Evolutionary conservation across 1,140 invertebrate species (phyloP), one percentile per base, ranked within the genome.

Genomic region (Phthorimaea operculella): DNA sequence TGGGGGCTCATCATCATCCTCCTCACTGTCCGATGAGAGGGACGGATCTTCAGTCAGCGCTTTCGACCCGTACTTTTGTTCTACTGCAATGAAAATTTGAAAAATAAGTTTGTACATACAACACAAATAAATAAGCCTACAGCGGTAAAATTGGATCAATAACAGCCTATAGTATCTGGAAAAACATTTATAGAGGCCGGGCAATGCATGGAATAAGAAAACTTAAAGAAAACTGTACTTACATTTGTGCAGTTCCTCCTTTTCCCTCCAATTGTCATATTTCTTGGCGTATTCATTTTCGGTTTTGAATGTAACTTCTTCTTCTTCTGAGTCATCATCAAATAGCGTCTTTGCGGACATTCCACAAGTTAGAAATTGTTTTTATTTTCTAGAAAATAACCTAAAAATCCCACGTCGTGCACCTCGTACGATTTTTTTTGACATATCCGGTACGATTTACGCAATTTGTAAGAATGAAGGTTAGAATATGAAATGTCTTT

Each of bases 241-340:
- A 96, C 95, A 85, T 89, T 94, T 96, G 66, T 95, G 90, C 16
- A 94, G 76, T 76, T 96, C 92, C 83, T 97, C 95, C 70, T 94
- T 95, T 65, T 92, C 88, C 55, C 95, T 87, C 89, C 94, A 94
- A 54, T 74, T 86, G 66, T 95, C 89, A 70, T 96, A 97, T 69
- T 90, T 91, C 64, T 92, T 90, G 0, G 94, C 94, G 85, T 95
- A 97, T 50, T 90, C 89, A 68, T 90, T 89, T 75, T 96, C 93
- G 48, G 92, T 91, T 68, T 90, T 90, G 15, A 96, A 80, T 45
- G 88, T 67, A 28, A 86, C 65, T 12, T 87, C 85, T 44, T 83
- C 79, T 11, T 79, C 79, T 10, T 78, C 77, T 7, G 74, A 79
- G 53, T 83, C 79, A 15, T 78, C 76, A 36, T 82, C 75, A 64